A percentile compares a stretch with the other conserved stretches of the same genome.
These are phyloP conservation scores for Drosophila hawaiiensis DNA, from an alignment of 2,888 invertebrate genomes.

Conservation along the genomic window DNA sequence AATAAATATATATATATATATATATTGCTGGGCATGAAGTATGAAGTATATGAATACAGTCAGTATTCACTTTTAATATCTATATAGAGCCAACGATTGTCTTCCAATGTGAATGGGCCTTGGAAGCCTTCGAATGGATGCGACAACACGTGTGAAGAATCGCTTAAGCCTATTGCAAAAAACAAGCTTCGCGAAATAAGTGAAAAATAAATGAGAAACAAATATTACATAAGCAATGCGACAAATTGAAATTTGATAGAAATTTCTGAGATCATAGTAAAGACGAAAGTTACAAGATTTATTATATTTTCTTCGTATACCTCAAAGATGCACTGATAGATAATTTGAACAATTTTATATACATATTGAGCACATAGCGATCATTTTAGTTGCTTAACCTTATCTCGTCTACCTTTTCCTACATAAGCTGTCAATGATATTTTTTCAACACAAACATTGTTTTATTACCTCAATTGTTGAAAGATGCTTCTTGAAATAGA, in stretches of 20 bases:
- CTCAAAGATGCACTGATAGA: neutral
- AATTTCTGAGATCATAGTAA: neutral
- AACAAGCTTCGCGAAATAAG: neutral
- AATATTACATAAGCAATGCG: constrained; percentile 19
- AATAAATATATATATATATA: neutral
- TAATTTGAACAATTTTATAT: neutral
- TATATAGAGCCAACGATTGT: constrained; percentile 37
- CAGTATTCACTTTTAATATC: constrained; percentile 24
- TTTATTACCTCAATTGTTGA: constrained; percentile 29
- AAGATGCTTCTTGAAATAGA: constrained; percentile 34
- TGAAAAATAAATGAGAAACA: constrained; percentile 12
- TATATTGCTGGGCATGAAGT: constrained; percentile 11
- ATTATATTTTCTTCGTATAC: neutral
- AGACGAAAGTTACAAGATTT: neutral
- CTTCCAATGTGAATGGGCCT: constrained; percentile 25
- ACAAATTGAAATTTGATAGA: neutral
- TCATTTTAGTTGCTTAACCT: neutral
- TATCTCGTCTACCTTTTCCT: constrained; percentile 29
- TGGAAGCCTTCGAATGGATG: constrained; percentile 41
- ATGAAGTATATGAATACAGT: constrained; percentile 15
- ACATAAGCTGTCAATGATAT: constrained; percentile 43
- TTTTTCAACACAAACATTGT: constrained; percentile 18
- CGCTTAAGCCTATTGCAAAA: constrained; percentile 38
- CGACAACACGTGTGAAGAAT: constrained; percentile 50
- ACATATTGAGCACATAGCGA: neutral